A percentile compares a stretch with the other conserved stretches of the same genome.
phyloP scores from a whole-genome alignment of 2,797 vertebrate genomes.

The Malurus leucopterus region DNA sequence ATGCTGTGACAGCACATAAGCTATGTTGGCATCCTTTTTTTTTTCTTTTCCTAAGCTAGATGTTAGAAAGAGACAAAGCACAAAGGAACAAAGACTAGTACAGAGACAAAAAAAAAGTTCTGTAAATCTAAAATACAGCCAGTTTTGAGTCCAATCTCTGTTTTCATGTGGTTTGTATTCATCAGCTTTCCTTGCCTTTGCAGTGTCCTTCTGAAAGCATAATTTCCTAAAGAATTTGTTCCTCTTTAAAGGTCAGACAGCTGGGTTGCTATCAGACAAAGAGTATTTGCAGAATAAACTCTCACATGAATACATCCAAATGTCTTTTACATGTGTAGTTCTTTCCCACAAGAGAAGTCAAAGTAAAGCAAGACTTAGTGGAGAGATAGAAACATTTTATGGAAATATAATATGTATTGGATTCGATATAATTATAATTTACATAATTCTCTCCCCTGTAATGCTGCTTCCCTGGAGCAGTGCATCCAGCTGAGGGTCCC shows the following conservation, averaged over 20 bases:
- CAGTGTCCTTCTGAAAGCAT: background rate
- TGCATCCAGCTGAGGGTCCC: background rate
- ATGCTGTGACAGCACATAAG: background rate
- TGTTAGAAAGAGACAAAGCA: background rate
- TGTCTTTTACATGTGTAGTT: background rate
- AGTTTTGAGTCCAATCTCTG: background rate
- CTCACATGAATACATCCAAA: background rate
- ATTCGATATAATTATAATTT: background rate
- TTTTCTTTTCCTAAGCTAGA: background rate
- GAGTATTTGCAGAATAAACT: background rate
- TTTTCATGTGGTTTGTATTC: background rate
- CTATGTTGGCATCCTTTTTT: background rate
- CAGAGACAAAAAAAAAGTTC: background rate
- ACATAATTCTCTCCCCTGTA: background rate
- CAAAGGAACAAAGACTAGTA: background rate
- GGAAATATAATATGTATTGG: background rate
- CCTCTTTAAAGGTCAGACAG: background rate
- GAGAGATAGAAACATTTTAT: background rate
- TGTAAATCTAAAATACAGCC: background rate
- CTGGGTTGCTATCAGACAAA: background rate
- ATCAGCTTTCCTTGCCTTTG: background rate
- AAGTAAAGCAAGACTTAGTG: background rate
- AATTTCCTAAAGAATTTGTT: background rate
- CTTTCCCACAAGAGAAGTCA: background rate
- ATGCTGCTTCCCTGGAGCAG: background rate